Base-by-base conservation (phyloP, 2,113 vertebrate genomes). In the Carlito syrichta region DNA sequence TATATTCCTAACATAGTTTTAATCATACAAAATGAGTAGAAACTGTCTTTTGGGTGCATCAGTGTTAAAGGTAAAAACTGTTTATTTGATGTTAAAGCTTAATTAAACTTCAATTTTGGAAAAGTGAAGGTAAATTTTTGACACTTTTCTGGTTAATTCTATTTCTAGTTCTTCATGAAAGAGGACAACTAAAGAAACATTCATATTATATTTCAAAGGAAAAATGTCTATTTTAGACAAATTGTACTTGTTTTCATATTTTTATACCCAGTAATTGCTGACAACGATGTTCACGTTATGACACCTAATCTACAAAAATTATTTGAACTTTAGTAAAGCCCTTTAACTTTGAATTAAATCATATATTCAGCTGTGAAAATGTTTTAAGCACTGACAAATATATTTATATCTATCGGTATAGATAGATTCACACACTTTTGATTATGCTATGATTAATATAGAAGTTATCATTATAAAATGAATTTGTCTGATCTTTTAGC, bases 1-100 rank as follows among this genome's bases (percentile, higher is more conserved):
- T 98, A 98, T 98, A 98, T 98, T 98, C 95, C 96, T 98, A 98
- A 98, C 98, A 92, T 97, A 96, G 97, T 98, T 98, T 98, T 99
- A 99, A 98, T 98, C 96, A 96, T 96, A 98, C 97, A 98, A 99
- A 98, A 98, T 98, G 97, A 98, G 95, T 97, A 97, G 95, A 98
- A 98, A 98, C 96, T 96, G 88, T 97, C 97, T 97, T 97, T 96
- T 63, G 97, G 97, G 82, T 48, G 5, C 52, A 98, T 84, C 95
- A 63, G 38, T 97, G 91, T 96, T 98, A 97, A 98, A 98, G 97
- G 97, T 97, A 98, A 98, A 98, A 93, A 96, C 95, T 98, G 96
- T 98, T 99, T 98, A 98, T 98, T 98, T 98, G 97, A 98, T 97
- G 60, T 97, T 97, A 98, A 98, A 98, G 91, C 77, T 58, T 97